Conservation (phyloP, 2,113 vertebrate genomes). For the Pollachius pollachius region DNA sequence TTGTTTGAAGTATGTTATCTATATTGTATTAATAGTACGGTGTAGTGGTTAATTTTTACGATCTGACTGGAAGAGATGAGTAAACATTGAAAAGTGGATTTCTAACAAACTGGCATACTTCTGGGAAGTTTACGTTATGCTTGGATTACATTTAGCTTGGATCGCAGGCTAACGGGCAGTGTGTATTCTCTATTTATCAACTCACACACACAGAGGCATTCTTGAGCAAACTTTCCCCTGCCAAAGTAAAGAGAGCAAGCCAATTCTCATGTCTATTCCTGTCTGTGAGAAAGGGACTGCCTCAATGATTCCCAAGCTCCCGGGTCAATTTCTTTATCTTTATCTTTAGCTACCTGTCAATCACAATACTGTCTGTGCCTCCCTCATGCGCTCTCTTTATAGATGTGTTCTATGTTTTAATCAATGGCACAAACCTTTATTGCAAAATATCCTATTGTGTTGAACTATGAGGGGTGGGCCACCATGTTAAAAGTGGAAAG, state of each 20-base stretch:
- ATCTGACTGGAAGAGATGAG: no score
- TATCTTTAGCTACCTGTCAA: neutral
- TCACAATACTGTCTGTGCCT: neutral
- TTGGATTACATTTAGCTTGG: no score
- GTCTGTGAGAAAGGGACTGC: conserved; percentile 60
- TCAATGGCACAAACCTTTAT: neutral
- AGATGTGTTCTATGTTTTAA: neutral
- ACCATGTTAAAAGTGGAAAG: no score
- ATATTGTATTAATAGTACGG: no score
- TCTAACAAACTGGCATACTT: no score
- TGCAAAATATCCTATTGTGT: no score
- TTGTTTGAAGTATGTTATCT: no score
- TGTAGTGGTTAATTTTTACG: no score
- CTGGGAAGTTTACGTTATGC: no score
- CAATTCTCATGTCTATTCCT: conserved; percentile 49
- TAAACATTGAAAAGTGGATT: no score
- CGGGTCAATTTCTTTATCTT: neutral
- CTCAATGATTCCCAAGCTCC: conserved; percentile 58
- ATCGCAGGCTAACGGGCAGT: neutral
- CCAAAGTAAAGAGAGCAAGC: conserved; percentile 44
- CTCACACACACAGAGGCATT: conserved; percentile 1
- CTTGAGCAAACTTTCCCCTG: conserved; percentile 7
- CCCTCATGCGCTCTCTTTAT: no score
- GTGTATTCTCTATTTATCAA: neutral
- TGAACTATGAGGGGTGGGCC: no score